These are phyloP conservation scores for Neodiprion virginianus DNA, from an alignment of 1,140 invertebrate genomes.

Conservation along the genomic window DNA sequence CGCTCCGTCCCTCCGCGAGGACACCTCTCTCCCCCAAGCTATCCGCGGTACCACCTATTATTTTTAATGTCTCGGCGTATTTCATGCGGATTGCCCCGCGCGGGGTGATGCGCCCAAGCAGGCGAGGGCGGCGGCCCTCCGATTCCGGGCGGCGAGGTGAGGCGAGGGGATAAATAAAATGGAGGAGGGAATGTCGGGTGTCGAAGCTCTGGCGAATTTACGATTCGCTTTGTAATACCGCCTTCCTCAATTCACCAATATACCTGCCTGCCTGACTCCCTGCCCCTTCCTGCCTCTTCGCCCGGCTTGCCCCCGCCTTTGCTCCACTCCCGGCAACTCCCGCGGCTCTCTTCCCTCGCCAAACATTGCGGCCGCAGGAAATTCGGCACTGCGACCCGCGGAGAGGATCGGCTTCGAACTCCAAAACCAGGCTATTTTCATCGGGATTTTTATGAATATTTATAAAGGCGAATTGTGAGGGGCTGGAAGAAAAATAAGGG, in stretches of 20 bases:
- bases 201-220: constrained; percentile 62
- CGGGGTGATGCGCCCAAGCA: background rate
- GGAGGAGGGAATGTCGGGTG: constrained; percentile 56
- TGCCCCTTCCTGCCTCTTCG: constrained; percentile 9
- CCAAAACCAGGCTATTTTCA: no score
- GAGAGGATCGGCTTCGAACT: no score
- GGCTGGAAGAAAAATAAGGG: no score
- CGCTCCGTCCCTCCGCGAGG: constrained; percentile 6
- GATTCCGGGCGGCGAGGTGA: background rate
- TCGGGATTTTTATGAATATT: no score
- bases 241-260: constrained; percentile 63
- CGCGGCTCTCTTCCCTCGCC: constrained; percentile 13
- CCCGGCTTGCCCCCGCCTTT: constrained; percentile 14
- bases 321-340: constrained; percentile 17
- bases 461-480: no score
- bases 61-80: constrained; percentile 55
- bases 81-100: constrained; percentile 33
- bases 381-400: no score
- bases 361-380: background rate
- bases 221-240: constrained; percentile 61
- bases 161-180: constrained; percentile 44
- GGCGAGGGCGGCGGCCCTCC: background rate
- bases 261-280: constrained; percentile 32
- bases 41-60: constrained; percentile 41
- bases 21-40: constrained; percentile 21